Base-by-base conservation (phyloP, 2,797 vertebrate species). In the Ficedula albicollis region DNA sequence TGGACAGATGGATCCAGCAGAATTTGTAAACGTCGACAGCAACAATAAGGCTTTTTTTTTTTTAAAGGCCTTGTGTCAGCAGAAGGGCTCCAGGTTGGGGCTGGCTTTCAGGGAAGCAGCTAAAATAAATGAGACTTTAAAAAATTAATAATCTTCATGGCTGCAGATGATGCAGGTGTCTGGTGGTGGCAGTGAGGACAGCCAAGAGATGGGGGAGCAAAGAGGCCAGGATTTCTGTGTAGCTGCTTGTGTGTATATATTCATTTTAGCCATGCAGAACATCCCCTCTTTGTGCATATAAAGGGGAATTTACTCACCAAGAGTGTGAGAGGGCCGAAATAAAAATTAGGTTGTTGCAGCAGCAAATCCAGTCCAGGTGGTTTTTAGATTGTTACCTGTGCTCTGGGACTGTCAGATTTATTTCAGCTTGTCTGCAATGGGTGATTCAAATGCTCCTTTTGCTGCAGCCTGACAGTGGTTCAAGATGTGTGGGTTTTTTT, bases 1-100 rank as follows among this genome's bases (percentile, higher is more conserved):
- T 76, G 93, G 96, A 87, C 97, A 95, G 95, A 96, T 87, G 95
- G 95, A 43, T 67, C 67, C 73, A 86, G 66, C 87, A 76, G 70
- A 77, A 92, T 95, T 89, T 91, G 96, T 84, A 73, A 96, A 91
- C 3, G 67, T 91, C 3, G 34, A 79, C 89, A 85, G 80, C 64
- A 83, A 80, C 69, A 93, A 46, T 68, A 94, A 69, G 63, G 79
- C 10, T 41, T 10, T 46, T 55, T 44, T 66, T 49, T 58, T 63
- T 72, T 48, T 3, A 18, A 90, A 84, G 90, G 46, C 49, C 75
- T 72, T 92, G 77, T 92, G 88, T 90, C 84, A 88, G 83, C 94
- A 88, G 72, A 92, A 80, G 89, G 75, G 46, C 87, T 83, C 79
- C 68, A n/a, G 67, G 73, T 88, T 81, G 54, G 70, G 92, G 46